phyloP scores from a whole-genome alignment of 2,797 vertebrate species.

The Gila robusta region DNA sequence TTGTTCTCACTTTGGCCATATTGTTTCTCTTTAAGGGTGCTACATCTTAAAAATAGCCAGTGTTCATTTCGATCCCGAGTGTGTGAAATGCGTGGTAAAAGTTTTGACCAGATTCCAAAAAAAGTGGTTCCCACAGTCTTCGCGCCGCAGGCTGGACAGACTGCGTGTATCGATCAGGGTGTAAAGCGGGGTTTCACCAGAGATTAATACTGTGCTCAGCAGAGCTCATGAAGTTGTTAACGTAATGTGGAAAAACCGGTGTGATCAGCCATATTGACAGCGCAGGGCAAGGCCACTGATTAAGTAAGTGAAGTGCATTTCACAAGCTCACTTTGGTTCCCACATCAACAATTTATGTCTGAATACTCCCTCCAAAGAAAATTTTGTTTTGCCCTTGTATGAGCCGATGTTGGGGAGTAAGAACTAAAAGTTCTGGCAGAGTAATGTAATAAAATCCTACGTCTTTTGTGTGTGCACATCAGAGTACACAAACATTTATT shows the following conservation, averaged over 20 bases:
- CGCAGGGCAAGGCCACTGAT: constrained; percentile 49
- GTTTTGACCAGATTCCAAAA: constrained; percentile 23
- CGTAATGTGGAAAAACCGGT: constrained; percentile 61
- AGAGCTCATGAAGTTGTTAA: constrained; percentile 65
- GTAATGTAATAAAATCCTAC: background rate
- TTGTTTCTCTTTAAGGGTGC: constrained; percentile 15
- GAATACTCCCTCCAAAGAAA: background rate
- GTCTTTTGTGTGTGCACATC: background rate
- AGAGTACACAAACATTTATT: background rate
- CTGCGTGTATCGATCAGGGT: constrained; percentile 51
- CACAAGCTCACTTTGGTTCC: constrained; percentile 12
- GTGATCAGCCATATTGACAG: constrained; percentile 65
- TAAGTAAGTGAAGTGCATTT: constrained; percentile 53
- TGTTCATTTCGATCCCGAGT: background rate
- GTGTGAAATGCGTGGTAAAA: constrained; percentile 36
- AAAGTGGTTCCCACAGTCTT: constrained; percentile 28
- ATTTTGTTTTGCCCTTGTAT: background rate
- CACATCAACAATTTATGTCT: background rate
- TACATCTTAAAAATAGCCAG: constrained; percentile 26
- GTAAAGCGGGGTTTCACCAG: constrained; percentile 59
- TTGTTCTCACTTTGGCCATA: constrained; percentile 32
- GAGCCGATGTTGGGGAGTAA: background rate
- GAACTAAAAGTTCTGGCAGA: background rate
- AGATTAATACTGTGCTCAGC: constrained; percentile 62
- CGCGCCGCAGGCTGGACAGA: constrained; percentile 14